These are phyloP conservation scores for Ctenochaetus hawaiiensis DNA, from an alignment of 2,797 vertebrate genomes.

Conservation along the genomic window DNA sequence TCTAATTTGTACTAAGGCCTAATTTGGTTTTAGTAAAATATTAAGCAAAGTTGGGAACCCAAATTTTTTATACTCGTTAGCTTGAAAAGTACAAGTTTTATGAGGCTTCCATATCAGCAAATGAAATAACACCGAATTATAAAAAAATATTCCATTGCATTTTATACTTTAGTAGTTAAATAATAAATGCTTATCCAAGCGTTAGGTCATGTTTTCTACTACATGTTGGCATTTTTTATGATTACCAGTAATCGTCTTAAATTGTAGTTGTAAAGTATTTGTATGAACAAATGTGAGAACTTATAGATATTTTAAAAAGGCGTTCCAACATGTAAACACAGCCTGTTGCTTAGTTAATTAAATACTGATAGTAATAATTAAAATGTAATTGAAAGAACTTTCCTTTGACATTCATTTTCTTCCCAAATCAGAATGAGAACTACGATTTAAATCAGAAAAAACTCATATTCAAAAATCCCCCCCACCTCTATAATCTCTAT, in stretches of 20 bases:
- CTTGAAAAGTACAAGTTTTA: background rate
- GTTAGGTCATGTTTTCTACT: too few relatives aligned
- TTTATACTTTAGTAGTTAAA: background rate
- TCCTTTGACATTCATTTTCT: background rate
- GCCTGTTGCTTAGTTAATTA: background rate
- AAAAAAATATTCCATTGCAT: too few relatives aligned
- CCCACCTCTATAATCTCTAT: background rate
- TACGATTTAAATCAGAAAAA: conserved; percentile 1
- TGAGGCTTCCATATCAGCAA: too few relatives aligned
- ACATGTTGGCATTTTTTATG: background rate
- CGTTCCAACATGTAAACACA: background rate
- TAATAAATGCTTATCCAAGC: too few relatives aligned
- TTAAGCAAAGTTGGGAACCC: background rate
- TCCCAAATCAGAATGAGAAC: background rate
- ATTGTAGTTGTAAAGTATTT: too few relatives aligned
- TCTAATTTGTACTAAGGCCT: background rate
- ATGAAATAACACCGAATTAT: too few relatives aligned
- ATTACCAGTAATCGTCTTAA: background rate
- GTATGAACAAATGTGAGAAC: too few relatives aligned
- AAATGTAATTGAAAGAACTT: background rate
- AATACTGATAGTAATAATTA: background rate
- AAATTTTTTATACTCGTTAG: background rate
- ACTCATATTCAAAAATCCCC: background rate
- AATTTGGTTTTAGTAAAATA: background rate
- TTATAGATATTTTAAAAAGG: background rate